These are phyloP conservation scores for Premnoplex brunnescens DNA, from an alignment of 2,797 vertebrate genomes.

Conservation along the genomic window DNA sequence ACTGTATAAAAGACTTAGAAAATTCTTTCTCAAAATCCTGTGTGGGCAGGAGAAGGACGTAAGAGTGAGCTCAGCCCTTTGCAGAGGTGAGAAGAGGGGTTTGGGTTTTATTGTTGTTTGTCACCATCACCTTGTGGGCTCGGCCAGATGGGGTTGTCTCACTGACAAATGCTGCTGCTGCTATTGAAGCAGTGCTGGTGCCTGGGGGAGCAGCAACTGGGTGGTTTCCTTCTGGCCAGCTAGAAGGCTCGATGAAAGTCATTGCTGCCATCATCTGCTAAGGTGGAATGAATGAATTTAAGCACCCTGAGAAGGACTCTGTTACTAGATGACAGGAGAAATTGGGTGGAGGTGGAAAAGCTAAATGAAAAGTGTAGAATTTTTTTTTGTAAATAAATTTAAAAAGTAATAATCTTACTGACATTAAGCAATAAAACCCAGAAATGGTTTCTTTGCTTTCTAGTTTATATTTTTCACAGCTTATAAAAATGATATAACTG, in stretches of 20 bases:
- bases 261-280: not conserved
- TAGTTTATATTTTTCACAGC: not conserved
- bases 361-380: not conserved
- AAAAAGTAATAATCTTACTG: fast-evolving
- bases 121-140: fast-evolving
- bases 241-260: not conserved
- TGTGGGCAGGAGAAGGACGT: not conserved
- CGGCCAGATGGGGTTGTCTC: not conserved
- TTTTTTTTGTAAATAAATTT: not conserved
- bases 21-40: not conserved
- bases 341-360: not conserved
- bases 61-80: not conserved
- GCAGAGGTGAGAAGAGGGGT: not conserved
- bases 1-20: not conserved
- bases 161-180: not conserved
- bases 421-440: not conserved
- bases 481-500: constrained; percentile 8
- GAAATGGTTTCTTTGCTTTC: not conserved
- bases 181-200: not conserved
- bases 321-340: not conserved
- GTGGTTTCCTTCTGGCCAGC: not conserved
- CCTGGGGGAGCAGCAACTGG: not conserved
- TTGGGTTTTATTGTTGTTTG: not conserved
- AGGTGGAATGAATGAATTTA: not conserved
- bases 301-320: not conserved